Percentiles rank a stretch among this genome's conserved stretches.
phyloP scores from a whole-genome alignment of 1,140 invertebrate genomes.

The Drosophila ironensis region DNA sequence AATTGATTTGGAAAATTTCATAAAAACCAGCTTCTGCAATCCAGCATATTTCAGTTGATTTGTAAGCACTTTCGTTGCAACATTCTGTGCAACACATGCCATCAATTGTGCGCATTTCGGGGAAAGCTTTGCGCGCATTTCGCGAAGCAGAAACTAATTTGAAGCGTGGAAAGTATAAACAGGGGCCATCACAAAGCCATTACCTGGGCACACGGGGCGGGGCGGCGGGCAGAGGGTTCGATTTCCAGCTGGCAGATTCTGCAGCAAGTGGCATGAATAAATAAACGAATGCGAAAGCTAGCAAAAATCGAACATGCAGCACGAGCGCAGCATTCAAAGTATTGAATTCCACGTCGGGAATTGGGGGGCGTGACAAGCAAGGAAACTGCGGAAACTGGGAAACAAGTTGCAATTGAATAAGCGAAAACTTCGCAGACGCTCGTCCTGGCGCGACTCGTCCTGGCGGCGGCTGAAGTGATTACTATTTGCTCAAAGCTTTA shows the following conservation, averaged over 20 bases:
- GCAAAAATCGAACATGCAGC: conserved; percentile 22
- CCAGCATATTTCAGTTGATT: too few species aligned
- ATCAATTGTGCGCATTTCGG: too few species aligned
- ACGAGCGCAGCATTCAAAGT: not conserved
- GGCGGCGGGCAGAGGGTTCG: conserved; percentile 1
- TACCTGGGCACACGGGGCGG: not conserved
- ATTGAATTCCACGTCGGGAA: not conserved
- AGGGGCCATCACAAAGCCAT: conserved; percentile 9
- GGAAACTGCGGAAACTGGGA: too few species aligned
- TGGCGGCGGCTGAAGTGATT: conserved; percentile 14
- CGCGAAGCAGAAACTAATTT: conserved; percentile 56
- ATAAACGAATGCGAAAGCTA: conserved; percentile 23
- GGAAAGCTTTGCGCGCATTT: not conserved
- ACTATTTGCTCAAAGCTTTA: conserved; percentile 29
- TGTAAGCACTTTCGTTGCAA: too few species aligned
- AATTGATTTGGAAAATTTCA: too few species aligned
- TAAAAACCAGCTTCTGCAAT: too few species aligned
- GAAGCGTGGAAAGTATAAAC: conserved; percentile 37
- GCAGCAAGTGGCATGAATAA: conserved; percentile 59
- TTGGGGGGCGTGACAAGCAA: not conserved
- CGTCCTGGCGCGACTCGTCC: too few species aligned
- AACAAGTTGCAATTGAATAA: conserved; percentile 35
- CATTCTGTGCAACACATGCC: too few species aligned
- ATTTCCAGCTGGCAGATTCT: conserved; percentile 6
- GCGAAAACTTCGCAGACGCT: conserved; percentile 35